These are phyloP conservation scores for Acestrorhynchus altus DNA, from an alignment of 2,797 vertebrate genomes.

Conservation along the genomic window DNA sequence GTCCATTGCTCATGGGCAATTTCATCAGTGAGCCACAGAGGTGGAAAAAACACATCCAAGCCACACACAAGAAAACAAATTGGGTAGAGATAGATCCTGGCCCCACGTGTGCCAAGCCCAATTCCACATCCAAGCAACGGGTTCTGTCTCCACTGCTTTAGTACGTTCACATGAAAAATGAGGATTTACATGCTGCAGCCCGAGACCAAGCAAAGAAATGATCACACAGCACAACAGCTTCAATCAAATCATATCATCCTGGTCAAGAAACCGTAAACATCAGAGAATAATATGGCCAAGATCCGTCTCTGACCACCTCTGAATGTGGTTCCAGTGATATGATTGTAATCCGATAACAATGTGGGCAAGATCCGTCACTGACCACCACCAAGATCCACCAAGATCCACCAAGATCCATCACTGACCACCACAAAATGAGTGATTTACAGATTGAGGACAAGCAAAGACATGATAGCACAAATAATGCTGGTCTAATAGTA, in stretches of 20 bases:
- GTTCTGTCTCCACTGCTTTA: conserved; percentile 1
- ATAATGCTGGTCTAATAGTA: conserved; percentile 14
- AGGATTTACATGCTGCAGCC: neutral
- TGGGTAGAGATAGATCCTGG: neutral
- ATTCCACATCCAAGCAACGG: conserved; percentile 23
- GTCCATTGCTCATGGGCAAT: conserved; percentile 22
- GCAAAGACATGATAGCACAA: neutral
- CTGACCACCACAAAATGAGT: too few species aligned
- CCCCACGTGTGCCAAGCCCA: neutral
- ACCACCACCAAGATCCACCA: too few species aligned
- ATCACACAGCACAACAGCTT: conserved; percentile 7
- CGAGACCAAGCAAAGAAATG: neutral
- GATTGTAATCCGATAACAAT: too few species aligned
- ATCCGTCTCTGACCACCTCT: too few species aligned
- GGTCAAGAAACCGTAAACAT: too few species aligned
- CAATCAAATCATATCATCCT: too few species aligned
- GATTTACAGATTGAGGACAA: neutral
- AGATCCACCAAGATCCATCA: too few species aligned
- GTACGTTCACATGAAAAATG: conserved; percentile 12
- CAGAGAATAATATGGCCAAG: too few species aligned
- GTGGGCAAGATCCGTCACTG: too few species aligned
- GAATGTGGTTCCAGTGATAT: too few species aligned
- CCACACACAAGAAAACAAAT: conserved; percentile 26
- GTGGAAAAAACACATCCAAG: conserved; percentile 11
- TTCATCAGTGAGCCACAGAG: conserved; percentile 26